Conservation (phyloP, 1,140 invertebrate genomes). For the Aphelenchoides fujianensis region DNA sequence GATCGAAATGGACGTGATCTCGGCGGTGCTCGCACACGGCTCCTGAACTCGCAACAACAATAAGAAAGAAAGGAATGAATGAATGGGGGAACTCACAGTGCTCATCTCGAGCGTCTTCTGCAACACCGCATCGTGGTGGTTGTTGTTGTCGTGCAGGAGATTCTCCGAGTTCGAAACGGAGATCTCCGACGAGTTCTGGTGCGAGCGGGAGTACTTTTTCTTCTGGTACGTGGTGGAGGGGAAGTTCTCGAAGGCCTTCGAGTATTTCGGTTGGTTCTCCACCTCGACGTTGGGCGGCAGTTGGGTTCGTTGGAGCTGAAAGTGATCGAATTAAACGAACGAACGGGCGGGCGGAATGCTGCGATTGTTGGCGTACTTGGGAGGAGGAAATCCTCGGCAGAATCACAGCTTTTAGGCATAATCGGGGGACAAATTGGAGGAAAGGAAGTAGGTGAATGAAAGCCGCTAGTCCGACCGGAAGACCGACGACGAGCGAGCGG, state of each 20-base stretch:
- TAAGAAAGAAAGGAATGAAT: background rate
- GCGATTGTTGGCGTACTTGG: too few species aligned
- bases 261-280: slow-evolving; percentile 21
- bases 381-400: too few species aligned
- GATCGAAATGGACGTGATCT: background rate
- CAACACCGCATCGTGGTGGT: background rate
- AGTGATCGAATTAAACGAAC: too few species aligned
- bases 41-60: background rate
- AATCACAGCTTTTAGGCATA: too few species aligned
- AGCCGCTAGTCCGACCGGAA: too few species aligned
- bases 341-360: too few species aligned
- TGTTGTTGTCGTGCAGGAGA: background rate
- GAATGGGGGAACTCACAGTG: background rate
- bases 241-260: slow-evolving; percentile 7
- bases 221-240: background rate
- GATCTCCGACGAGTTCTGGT: background rate
- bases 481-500: too few species aligned
- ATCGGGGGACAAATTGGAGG: too few species aligned
- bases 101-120: background rate
- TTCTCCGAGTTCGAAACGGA: slow-evolving; percentile 52
- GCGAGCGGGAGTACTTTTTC: background rate
- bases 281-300: slow-evolving; percentile 51
- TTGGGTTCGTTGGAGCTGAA: slow-evolving; percentile 45
- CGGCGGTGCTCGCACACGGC: background rate
- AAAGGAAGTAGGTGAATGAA: too few species aligned